Conservation (phyloP, 2,888 invertebrate species). For the Mesorhabditis belari region DNA sequence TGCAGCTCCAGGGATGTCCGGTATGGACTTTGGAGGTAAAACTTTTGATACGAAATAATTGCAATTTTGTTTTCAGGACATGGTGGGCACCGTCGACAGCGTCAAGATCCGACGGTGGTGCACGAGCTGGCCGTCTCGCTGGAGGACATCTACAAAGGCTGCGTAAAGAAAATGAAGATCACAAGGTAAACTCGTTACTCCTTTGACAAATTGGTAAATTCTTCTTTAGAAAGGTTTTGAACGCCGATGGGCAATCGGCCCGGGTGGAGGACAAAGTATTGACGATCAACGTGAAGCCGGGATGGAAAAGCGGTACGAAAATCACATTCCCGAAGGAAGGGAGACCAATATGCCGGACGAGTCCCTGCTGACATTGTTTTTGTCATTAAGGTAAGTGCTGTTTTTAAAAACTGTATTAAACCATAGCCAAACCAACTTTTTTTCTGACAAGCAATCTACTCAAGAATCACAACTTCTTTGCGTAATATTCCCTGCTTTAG, state of each 20-base stretch:
- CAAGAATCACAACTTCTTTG: too few species aligned
- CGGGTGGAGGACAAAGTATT: constrained; percentile 58
- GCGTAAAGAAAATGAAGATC: constrained; percentile 97
- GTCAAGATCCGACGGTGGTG: constrained; percentile 46
- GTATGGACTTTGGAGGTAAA: constrained; percentile 55
- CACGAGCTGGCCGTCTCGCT: constrained; percentile 56
- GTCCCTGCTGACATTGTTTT: constrained; percentile 60
- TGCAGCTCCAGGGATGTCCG: constrained; percentile 58
- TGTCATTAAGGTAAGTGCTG: constrained; percentile 54
- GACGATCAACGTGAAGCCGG: constrained; percentile 59
- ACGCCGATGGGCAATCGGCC: constrained; percentile 53
- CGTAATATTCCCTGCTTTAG: constrained; percentile 9
- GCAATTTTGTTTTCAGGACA: not conserved
- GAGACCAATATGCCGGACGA: constrained; percentile 57
- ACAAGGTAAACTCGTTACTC: constrained; percentile 62
- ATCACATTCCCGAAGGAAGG: constrained; percentile 59
- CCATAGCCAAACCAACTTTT: not conserved
- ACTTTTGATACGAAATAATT: not conserved
- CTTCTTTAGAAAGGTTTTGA: constrained; percentile 56
- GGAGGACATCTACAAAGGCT: constrained; percentile 86
- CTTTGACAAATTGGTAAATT: not conserved
- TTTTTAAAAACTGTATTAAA: not conserved
- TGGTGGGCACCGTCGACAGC: constrained; percentile 17
- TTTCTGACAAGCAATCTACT: not conserved
- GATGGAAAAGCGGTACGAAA: constrained; percentile 61